phyloP scores from a whole-genome alignment of 2,888 invertebrate species.

The Apodemia hepburni region DNA sequence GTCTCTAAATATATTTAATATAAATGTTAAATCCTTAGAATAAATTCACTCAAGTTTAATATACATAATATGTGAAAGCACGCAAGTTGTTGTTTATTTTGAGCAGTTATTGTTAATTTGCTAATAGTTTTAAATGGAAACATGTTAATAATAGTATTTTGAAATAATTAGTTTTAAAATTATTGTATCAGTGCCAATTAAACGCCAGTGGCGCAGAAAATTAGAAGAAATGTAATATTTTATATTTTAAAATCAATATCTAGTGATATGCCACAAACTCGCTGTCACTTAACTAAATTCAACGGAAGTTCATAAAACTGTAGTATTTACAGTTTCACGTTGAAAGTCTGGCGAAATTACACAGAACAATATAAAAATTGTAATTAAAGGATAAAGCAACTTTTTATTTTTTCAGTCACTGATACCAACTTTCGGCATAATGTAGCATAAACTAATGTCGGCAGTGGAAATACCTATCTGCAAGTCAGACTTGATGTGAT shows the following conservation, averaged over 20 bases:
- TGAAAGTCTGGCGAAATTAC: no score
- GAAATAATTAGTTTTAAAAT: background rate
- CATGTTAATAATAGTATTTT: background rate
- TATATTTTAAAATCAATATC: background rate
- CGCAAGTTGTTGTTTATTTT: background rate
- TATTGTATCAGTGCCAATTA: slow-evolving; percentile 3
- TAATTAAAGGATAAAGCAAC: background rate
- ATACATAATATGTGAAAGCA: background rate
- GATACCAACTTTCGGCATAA: background rate
- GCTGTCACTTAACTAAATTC: background rate
- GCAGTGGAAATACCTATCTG: background rate
- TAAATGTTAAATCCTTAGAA: background rate
- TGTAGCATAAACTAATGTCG: background rate
- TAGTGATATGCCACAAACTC: background rate
- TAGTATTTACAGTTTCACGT: background rate
- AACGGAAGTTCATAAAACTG: background rate
- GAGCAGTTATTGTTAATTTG: slow-evolving; percentile 4
- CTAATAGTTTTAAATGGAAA: background rate
- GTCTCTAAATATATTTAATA: background rate
- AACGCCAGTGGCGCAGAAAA: background rate
- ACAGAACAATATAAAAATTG: background rate
- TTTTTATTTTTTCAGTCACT: background rate
- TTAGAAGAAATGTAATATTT: background rate
- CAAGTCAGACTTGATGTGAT: background rate
- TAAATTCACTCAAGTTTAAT: background rate